These are phyloP conservation scores for Chloroclysta siterata DNA, from an alignment of 2,888 invertebrate species.

Conservation along the genomic window DNA sequence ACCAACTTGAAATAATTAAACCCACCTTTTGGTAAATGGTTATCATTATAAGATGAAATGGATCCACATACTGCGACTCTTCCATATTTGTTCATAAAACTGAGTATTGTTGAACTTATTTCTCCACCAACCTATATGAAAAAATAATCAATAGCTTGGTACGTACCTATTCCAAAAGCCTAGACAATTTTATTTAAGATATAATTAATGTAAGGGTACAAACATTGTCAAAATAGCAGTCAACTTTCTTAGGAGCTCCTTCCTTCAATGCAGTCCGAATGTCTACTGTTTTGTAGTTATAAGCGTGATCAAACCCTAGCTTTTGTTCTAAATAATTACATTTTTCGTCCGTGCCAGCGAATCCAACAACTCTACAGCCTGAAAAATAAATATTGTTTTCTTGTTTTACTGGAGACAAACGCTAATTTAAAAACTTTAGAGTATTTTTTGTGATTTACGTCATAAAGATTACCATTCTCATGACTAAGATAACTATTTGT, in stretches of 20 bases:
- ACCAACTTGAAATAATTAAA: neutral
- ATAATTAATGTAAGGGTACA: constrained; percentile 43
- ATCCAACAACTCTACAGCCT: constrained; percentile 81
- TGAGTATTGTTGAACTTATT: constrained; percentile 86
- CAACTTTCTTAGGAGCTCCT: constrained; percentile 88
- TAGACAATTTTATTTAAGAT: neutral
- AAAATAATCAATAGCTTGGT: neutral
- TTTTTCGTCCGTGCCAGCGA: constrained; percentile 90
- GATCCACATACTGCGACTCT: constrained; percentile 89
- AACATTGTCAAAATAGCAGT: constrained; percentile 93
- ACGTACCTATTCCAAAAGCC: neutral
- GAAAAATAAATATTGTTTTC: constrained; percentile 29
- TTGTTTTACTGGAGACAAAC: too few relatives aligned
- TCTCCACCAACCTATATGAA: constrained; percentile 88
- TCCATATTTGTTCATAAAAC: constrained; percentile 87
- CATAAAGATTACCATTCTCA: too few relatives aligned
- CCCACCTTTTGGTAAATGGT: constrained; percentile 67
- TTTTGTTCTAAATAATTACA: constrained; percentile 88
- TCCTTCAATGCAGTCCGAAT: constrained; percentile 85
- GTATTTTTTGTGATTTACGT: too few relatives aligned
- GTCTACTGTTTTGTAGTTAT: constrained; percentile 89
- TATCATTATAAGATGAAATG: constrained; percentile 87
- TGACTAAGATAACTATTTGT: too few relatives aligned
- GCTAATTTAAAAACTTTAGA: too few relatives aligned
- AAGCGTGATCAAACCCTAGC: constrained; percentile 88